phyloP scores from a whole-genome alignment of 2,113 vertebrate genomes.

The Dicentrarchus labrax region DNA sequence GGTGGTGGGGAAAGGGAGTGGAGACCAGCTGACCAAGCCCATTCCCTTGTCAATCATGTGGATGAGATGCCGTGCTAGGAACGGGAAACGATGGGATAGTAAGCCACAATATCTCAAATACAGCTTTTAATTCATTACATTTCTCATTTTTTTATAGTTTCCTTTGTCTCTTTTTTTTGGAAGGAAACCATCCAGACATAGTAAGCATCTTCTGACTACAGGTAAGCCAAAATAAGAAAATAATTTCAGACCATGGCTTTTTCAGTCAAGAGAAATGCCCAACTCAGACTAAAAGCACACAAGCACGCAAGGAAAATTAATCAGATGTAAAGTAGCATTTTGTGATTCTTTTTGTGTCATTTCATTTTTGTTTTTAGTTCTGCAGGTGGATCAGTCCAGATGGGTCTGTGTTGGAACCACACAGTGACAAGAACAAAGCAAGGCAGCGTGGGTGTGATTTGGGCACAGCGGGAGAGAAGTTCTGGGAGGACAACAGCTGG shows the following conservation, averaged over 20 bases:
- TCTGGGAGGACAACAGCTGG: constrained; percentile 59
- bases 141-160: constrained; percentile 71
- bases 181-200: constrained; percentile 85
- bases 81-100: constrained; percentile 82
- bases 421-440: constrained; percentile 89
- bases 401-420: constrained; percentile 85
- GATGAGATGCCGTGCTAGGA: constrained; percentile 84
- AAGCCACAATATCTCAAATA: constrained; percentile 89
- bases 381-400: constrained; percentile 86
- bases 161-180: constrained; percentile 60
- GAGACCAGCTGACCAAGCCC: constrained; percentile 86
- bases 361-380: constrained; percentile 79
- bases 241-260: constrained; percentile 86
- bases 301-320: constrained; percentile 86
- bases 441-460: constrained; percentile 88
- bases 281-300: constrained; percentile 93
- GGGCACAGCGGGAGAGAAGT: constrained; percentile 87
- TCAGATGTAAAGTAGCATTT: constrained; percentile 87
- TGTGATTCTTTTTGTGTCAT: constrained; percentile 69
- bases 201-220: constrained; percentile 85
- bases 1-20: constrained; percentile 74
- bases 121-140: constrained; percentile 81
- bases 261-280: constrained; percentile 86
- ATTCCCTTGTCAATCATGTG: constrained; percentile 85
- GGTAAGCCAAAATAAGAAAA: constrained; percentile 84